A percentile compares a stretch with the other conserved stretches of the same genome.
Evolutionary conservation across 2,113 vertebrate species (phyloP).

Genomic region (Leptodactylus fuscus): DNA sequence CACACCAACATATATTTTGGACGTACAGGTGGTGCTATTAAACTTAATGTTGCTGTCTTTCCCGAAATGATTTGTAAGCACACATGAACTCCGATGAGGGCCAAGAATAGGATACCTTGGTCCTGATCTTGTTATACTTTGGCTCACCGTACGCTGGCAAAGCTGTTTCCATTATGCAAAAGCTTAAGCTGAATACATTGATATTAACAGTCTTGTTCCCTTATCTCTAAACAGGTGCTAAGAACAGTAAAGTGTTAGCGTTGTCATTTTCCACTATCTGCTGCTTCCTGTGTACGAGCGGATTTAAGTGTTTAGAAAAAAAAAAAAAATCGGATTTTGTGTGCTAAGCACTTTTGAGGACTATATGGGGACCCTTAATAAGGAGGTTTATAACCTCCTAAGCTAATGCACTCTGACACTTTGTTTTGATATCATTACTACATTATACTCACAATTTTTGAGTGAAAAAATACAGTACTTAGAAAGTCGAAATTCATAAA

Average conservation of each 20-base stretch:
- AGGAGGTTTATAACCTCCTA: conserved; percentile 90
- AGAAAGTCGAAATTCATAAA: conserved; percentile 99
- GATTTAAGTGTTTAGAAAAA: conserved; percentile 75
- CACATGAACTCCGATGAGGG: not conserved
- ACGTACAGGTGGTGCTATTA: not conserved
- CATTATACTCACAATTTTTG: conserved; percentile 99
- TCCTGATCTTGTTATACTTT: conserved; percentile 13
- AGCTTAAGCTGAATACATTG: conserved; percentile 49
- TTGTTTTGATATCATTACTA: conserved; percentile 99
- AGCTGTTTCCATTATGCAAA: conserved; percentile 28
- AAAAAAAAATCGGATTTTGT: conserved; percentile 91
- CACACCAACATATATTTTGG: not conserved
- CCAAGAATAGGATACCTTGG: conserved; percentile 18
- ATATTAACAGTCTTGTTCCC: conserved; percentile 57
- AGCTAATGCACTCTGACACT: conserved; percentile 99
- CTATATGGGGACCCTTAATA: conserved; percentile 88
- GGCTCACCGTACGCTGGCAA: not conserved
- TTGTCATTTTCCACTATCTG: conserved; percentile 71
- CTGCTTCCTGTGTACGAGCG: conserved; percentile 69
- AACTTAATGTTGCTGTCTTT: not conserved
- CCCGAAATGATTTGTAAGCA: not conserved
- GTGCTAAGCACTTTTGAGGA: conserved; percentile 95
- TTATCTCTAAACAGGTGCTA: conserved; percentile 51
- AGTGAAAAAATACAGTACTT: conserved; percentile 99
- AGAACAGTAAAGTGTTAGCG: conserved; percentile 70